Evolutionary conservation across 2,888 invertebrate genomes (phyloP), one percentile per base, ranked within the genome.

Genomic region (Diabrotica balteata): DNA sequence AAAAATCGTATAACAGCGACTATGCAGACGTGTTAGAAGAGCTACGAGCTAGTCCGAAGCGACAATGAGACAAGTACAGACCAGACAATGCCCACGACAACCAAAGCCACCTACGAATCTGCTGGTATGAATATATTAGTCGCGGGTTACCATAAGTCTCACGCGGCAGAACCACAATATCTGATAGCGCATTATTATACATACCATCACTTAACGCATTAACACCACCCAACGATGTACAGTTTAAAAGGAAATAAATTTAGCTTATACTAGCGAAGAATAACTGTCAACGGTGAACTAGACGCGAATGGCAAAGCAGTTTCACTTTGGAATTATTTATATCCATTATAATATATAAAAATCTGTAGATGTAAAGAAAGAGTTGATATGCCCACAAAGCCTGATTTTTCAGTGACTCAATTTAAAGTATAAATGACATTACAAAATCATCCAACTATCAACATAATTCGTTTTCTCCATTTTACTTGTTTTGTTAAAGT

Each of bases 61-160:
- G 76, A 76, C 78, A 77, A 76, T 74, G 73, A 73, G 77, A 77
- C 77, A 77, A 76, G 74, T 72, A 75, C 72, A 71, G 72, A 71
- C 73, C 72, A 77, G 75, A 77, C 77, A 77, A 76, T 77, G 72
- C 76, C 75, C 76, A 78, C 77, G 73, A 76, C 75, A 73, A 73
- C 68, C 69, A 60, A 68, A 72, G 70, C 75, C 80, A 78, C 78
- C 77, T 79, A 77, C 77, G 77, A 78, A 60, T 63, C 63, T 61
- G 73, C 79, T 77, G 76, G 80, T 81, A 81, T 82, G 81, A 82
- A 82, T 82, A 82, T 81, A 81, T 82, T 82, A 81, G 79, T 78
- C 74, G 74, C 72, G 72, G 78, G 79, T 80, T 80, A 80, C 80
- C 80, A 81, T 81, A 81, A 81, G 77, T 81, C 80, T 81, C 77